Conservation (phyloP, 2,797 vertebrate species). For the Chaenodraco wilsoni region DNA sequence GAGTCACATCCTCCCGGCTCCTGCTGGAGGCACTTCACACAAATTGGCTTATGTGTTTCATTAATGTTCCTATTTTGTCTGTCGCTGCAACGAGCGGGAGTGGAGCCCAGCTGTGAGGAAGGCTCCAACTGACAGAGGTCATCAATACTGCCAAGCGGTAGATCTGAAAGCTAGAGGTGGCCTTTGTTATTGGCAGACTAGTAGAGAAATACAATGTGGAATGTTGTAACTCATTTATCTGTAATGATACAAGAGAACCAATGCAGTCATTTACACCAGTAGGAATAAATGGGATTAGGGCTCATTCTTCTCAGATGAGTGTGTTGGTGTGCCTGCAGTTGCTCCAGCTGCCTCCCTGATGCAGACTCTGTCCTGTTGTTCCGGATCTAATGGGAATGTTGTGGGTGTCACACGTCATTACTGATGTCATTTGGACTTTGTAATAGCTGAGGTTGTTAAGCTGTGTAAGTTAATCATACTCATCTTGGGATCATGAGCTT, state of each 20-base stretch:
- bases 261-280: constrained; percentile 35
- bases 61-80: constrained; percentile 32
- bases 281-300: constrained; percentile 29
- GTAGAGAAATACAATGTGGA: constrained; percentile 1
- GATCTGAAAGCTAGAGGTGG: constrained; percentile 7
- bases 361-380: constrained; percentile 23
- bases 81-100: constrained; percentile 22
- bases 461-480: constrained; percentile 30
- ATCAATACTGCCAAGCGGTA: constrained; percentile 1
- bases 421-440: constrained; percentile 50
- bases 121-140: constrained; percentile 10
- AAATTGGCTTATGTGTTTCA: constrained; percentile 41
- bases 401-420: constrained; percentile 59
- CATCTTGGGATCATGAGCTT: constrained; percentile 42
- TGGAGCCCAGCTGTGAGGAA: constrained; percentile 40
- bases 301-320: constrained; percentile 61
- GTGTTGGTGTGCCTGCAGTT: constrained; percentile 42
- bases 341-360: constrained; percentile 58
- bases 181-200: constrained; percentile 2
- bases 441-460: constrained; percentile 34
- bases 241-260: constrained; percentile 13
- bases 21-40: constrained; percentile 19
- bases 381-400: constrained; percentile 37
- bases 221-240: constrained; percentile 14
- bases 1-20: background rate